Evolutionary conservation across 1,140 invertebrate genomes (phyloP).

Genomic region (Drosophila mojavensis): DNA sequence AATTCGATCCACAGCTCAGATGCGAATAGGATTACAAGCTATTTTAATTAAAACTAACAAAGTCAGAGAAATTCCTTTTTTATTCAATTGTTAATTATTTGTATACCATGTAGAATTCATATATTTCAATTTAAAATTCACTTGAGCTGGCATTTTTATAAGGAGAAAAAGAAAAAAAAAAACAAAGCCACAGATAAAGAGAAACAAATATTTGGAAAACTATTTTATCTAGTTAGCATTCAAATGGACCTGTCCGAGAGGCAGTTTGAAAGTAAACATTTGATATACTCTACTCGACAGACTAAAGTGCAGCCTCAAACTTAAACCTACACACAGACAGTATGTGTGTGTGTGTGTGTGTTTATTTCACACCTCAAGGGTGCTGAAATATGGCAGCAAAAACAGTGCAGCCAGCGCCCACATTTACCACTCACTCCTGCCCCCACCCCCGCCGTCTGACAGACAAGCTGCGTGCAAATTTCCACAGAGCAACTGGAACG

Average conservation of each 20-base stretch:
- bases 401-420: conserved; percentile 17
- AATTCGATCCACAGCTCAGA: conserved; percentile 31
- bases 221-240: conserved; percentile 45
- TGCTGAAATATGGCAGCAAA: conserved; percentile 78
- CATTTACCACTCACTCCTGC: neutral
- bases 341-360: conserved; percentile 29
- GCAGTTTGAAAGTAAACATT: conserved; percentile 14
- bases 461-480: conserved; percentile 71
- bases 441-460: conserved; percentile 23
- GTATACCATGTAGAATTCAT: too few relatives aligned
- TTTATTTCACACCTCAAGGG: conserved; percentile 79
- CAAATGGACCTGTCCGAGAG: conserved; percentile 14
- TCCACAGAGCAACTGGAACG: conserved; percentile 65
- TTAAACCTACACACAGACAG: conserved; percentile 30
- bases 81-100: neutral
- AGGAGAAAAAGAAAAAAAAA: neutral
- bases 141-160: too few relatives aligned
- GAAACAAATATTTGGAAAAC: conserved; percentile 18
- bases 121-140: too few relatives aligned
- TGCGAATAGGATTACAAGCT: conserved; percentile 31
- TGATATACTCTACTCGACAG: conserved; percentile 9
- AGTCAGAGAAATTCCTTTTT: neutral
- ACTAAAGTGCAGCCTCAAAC: conserved; percentile 17
- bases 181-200: conserved; percentile 32
- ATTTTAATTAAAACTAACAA: conserved; percentile 62